Base-by-base conservation (phyloP, 2,888 invertebrate genomes). In the Tridacna gigas region DNA sequence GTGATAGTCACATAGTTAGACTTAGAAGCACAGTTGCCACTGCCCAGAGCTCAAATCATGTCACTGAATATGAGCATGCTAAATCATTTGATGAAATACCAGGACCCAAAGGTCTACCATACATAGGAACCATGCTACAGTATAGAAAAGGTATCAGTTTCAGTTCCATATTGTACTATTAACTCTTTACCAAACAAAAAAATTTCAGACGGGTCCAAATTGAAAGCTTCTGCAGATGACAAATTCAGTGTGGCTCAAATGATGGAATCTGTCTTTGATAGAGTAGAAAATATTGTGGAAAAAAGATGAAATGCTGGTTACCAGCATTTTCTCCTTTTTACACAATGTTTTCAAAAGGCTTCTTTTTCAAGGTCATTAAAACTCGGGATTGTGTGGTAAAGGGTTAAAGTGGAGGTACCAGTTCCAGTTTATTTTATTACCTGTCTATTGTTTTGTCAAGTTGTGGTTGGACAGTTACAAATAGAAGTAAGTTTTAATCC, bases 81-180 rank as follows among this genome's bases (percentile, higher is more conserved):
- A 93, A 91, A 83, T 92, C 94, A n/a, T 94, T 93, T 82, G 77
- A 80, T 18, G 91, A 92, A 28, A 94, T 94, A 37, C 94, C 94
- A 20, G 93, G 93, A 12, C 93, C 93, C 0, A 86, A 74, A 65
- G 92, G 93, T 7, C 78, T 94, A 48, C 94, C 94, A 12, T 92
- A 91, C 76, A 69, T 94, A 45, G 94, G 94, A 13, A 93, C 92
- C 13, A 86, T 92, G 80, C 83, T 92, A 37, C 80, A 91, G 2
- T 93, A 93, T 74, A 91, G 90, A 74, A 80, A 88, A 83, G 90
- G 91, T 91, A 78, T 48, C 13, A 7, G 37, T 37, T 37, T 37
- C 37, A 4, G 37, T 37, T 37, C 7, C 37, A 37, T 37, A 7
- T n/a, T n/a, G n/a, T n/a, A n/a, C 18, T 56, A 3, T 56, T 56